Evolutionary conservation across 2,113 vertebrate species (phyloP), one percentile per base, ranked within the genome.

Genomic region (Coturnix japonica): DNA sequence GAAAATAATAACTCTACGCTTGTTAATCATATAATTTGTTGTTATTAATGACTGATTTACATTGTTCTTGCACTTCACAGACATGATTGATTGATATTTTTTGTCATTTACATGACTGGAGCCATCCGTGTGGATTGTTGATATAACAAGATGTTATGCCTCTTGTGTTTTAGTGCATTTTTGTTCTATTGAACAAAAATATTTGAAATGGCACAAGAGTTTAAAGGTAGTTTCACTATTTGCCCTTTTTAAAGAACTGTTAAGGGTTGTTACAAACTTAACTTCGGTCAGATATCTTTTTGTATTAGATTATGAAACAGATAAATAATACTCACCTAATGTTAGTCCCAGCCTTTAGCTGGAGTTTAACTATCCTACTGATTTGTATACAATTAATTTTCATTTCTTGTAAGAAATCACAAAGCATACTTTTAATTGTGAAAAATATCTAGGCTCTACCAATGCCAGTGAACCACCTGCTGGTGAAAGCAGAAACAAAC

Each of bases 71-170:
- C 53, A 30, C 11, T 63, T 14, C 2, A 2, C 23, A 80, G 46
- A 77, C 74, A 26, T 82, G 77, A 74, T 6, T 53, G 77, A 82
- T 30, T 63, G 33, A 86, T 65, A 76, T 33, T 60, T 94, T 87
- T 85, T 82, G 49, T 67, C 23, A 43, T 85, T 94, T 87, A 25
- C 18, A 79, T 82, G 63, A 67, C 81, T 80, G 74, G 30, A 89
- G 49, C 85, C n/a, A 93, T 64, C 49, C 71, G 18, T 44, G 51
- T 74, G 89, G 59, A 84, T 35, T 47, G 23, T 66, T 86, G 22
- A 8, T 80, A 4, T 30, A 71, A 43, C 26, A 65, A 49, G 44
- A 4, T 51, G 25, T 59, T 83, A 57, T 4, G 7, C 39, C 25
- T 49, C 73, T 69, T 87, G 75, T 81, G 19, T 0, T 72, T 47